Evolutionary conservation across 2,888 invertebrate genomes (phyloP), one percentile per base, ranked within the genome.

Genomic region (Trissolcus brochymenae): DNA sequence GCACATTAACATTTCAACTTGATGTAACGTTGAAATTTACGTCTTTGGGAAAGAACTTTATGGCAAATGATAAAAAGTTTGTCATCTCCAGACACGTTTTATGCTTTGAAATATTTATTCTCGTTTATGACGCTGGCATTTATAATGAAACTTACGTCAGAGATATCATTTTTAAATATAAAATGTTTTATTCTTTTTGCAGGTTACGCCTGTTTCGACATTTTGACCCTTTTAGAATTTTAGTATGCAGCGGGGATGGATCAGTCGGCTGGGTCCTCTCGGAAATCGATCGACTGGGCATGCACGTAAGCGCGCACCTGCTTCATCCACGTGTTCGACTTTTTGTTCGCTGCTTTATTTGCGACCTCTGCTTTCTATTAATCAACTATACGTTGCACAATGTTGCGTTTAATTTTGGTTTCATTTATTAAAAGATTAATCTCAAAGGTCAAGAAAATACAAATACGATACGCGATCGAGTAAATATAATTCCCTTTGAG

Each of bases 201-300:
- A 94, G 93, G 82, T 91, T 98, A 84, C 92, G 96, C 78, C 91
- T 98, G 83, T 98, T 98, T 91, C 93, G 97, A 83, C 96, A 96
- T 90, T 98, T 98, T 89, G 97, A 98, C 87, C 97, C 98, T 82
- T 96, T 98, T 89, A 94, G 98, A 82, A 97, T 98, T 86, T 91
- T 98, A 80, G 97, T 98, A 75, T 98, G 98, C 91, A 98, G 98
- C 55, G 98, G 98, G 0, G 98, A 99, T 89, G 98, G 98, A 17
- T 98, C 97, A 41, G 97, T 98, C 7, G 98, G 98, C 64, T 99
- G 98, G 98, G 98, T 99, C 76, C 92, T 99, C 79, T 95, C 96
- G 80, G 98, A 98, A 90, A 96, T 98, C 81, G 98, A 98, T 90
- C 94, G 95, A 84, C 92, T 98, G 82, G 95, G 96, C 87, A 95